phyloP scores from a whole-genome alignment of 2,797 vertebrate genomes.

The Aldrovandia affinis region DNA sequence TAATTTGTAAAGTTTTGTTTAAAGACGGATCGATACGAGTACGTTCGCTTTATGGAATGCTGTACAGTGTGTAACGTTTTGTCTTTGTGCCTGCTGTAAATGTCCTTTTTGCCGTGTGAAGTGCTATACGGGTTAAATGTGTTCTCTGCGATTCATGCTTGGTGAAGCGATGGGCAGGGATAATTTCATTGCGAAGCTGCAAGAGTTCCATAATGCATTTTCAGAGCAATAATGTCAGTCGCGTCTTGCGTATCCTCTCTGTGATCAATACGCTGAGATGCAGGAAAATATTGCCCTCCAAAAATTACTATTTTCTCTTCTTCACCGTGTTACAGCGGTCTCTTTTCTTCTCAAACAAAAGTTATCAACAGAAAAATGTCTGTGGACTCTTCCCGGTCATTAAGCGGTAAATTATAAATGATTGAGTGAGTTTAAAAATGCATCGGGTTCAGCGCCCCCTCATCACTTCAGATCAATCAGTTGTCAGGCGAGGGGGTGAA shows the following conservation, averaged over 20 bases:
- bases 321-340: constrained; percentile 20
- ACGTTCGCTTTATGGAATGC: not conserved
- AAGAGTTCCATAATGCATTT: constrained; percentile 52
- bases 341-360: constrained; percentile 31
- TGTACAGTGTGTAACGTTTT: not conserved
- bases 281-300: constrained; percentile 50
- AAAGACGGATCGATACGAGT: not conserved
- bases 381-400: constrained; percentile 38
- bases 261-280: constrained; percentile 62
- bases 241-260: constrained; percentile 47
- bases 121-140: constrained; percentile 19
- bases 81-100: not conserved
- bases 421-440: constrained; percentile 55
- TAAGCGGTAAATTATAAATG: constrained; percentile 60
- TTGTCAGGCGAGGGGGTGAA: constrained; percentile 39
- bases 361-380: constrained; percentile 25
- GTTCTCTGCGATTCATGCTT: constrained; percentile 21
- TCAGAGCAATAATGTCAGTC: constrained; percentile 55
- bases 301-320: constrained; percentile 49
- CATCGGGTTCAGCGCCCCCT: constrained; percentile 48
- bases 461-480: constrained; percentile 54
- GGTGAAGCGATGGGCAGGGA: constrained; percentile 42
- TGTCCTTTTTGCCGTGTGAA: not conserved
- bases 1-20: constrained; percentile 4
- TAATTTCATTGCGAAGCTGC: constrained; percentile 52